Percentiles rank a stretch among this genome's conserved stretches.
These are phyloP conservation scores for Luidia sarsii DNA, from an alignment of 53 echinoderm and acorn worm species.

Conservation along the genomic window DNA sequence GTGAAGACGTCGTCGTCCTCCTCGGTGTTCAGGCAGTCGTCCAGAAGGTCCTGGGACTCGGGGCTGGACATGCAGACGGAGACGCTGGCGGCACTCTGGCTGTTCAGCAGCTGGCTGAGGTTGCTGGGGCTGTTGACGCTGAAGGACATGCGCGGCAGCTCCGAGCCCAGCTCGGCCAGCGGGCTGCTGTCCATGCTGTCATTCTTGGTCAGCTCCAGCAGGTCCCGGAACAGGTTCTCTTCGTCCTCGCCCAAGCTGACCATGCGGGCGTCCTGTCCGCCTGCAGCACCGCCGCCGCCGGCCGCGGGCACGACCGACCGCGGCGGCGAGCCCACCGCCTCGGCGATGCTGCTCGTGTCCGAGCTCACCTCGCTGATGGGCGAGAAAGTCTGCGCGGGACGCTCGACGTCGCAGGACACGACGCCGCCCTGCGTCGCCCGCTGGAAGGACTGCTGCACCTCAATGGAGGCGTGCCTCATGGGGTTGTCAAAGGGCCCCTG, in stretches of 20 bases:
- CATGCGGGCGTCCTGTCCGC: slow-evolving; percentile 11
- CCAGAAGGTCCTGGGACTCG: slow-evolving; percentile 54
- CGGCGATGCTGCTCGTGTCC: slow-evolving; percentile 49
- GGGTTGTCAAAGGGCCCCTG: slow-evolving; percentile 31
- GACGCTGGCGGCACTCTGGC: slow-evolving; percentile 60
- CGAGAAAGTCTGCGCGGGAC: slow-evolving; percentile 60
- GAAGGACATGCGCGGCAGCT: slow-evolving; percentile 59
- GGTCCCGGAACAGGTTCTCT: slow-evolving; percentile 69
- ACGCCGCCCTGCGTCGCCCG: slow-evolving; percentile 24
- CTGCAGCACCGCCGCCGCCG: neutral
- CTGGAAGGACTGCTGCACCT: slow-evolving; percentile 40
- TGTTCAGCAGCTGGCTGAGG: slow-evolving; percentile 70
- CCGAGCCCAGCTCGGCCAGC: slow-evolving; percentile 6
- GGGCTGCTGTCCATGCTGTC: slow-evolving; percentile 51
- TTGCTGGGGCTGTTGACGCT: slow-evolving; percentile 72
- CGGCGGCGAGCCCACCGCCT: slow-evolving; percentile 69
- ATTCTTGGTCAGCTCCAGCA: slow-evolving; percentile 76
- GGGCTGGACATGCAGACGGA: slow-evolving; percentile 48
- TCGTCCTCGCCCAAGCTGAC: slow-evolving; percentile 61
- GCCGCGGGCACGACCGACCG: too few relatives aligned
- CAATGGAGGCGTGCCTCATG: slow-evolving; percentile 2
- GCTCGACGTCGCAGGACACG: neutral
- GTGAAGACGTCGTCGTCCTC: slow-evolving; percentile 63
- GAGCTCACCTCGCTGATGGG: slow-evolving; percentile 86
- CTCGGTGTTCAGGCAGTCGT: slow-evolving; percentile 26